These are phyloP conservation scores for Berghia stephanieae DNA, from an alignment of 1,140 invertebrate species.

Conservation along the genomic window DNA sequence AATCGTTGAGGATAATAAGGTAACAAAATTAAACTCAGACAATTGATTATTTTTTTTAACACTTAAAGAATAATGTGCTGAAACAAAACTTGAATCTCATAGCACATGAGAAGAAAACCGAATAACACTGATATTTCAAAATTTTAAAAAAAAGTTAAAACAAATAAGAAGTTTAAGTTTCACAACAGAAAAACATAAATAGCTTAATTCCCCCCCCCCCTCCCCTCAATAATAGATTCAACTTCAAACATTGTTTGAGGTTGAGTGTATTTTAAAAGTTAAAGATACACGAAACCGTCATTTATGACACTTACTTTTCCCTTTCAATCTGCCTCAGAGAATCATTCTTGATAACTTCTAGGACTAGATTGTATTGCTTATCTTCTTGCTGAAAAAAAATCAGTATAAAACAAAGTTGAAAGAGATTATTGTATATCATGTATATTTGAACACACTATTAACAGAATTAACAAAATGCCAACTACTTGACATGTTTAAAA, in stretches of 20 bases:
- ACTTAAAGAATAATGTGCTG: too few species aligned
- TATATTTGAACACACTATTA: not conserved
- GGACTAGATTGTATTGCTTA: conserved; percentile 76
- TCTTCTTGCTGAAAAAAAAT: conserved; percentile 75
- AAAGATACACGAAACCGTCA: not conserved
- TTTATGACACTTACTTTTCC: conserved; percentile 68
- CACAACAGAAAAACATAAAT: too few species aligned
- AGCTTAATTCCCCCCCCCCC: too few species aligned
- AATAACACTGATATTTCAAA: too few species aligned
- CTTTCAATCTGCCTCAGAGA: conserved; percentile 80
- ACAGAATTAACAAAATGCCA: not conserved
- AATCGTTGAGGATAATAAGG: not conserved
- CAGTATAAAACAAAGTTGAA: not conserved
- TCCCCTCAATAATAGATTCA: too few species aligned
- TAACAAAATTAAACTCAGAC: too few species aligned
- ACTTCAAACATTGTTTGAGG: too few species aligned
- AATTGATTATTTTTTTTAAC: too few species aligned
- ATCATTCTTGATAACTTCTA: conserved; percentile 84
- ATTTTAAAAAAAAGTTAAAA: too few species aligned
- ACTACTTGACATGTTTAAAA: not conserved
- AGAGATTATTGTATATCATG: not conserved
- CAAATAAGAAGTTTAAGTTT: too few species aligned
- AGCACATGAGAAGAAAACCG: too few species aligned
- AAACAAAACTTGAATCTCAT: too few species aligned
- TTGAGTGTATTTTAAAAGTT: not conserved